These are phyloP conservation scores for Caenorhabditis sp. DNA, from an alignment of 2,888 invertebrate genomes.

Conservation along the genomic window DNA sequence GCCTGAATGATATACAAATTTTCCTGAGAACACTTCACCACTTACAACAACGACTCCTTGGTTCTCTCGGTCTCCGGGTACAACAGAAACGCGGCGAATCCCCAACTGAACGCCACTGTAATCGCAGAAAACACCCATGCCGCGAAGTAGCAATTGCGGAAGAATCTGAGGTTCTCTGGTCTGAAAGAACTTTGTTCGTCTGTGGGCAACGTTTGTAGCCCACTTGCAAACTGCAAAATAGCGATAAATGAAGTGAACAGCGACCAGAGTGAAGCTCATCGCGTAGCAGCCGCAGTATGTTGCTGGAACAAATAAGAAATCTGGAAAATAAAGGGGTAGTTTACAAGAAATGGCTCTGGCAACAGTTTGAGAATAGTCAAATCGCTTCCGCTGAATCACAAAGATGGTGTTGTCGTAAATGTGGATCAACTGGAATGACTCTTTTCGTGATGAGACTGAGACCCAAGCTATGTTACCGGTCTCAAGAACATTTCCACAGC, in stretches of 20 bases:
- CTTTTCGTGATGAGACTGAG: no score
- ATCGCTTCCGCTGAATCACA: slow-evolving; percentile 50
- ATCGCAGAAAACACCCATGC: no score
- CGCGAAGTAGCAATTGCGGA: no score
- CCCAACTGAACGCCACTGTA: slow-evolving; percentile 46
- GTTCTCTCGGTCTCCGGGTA: slow-evolving; percentile 45
- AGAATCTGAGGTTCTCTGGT: no score
- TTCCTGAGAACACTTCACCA: neutral
- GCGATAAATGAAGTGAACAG: slow-evolving; percentile 50
- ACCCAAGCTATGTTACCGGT: slow-evolving; percentile 18
- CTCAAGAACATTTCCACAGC: slow-evolving; percentile 43
- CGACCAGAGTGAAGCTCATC: slow-evolving; percentile 51
- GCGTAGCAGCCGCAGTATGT: slow-evolving; percentile 54
- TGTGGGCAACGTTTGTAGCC: neutral
- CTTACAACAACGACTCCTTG: slow-evolving; percentile 27
- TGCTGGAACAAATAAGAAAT: slow-evolving; percentile 29
- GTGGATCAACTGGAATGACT: slow-evolving; percentile 36
- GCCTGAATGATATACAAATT: slow-evolving; percentile 8
- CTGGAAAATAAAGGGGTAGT: no score
- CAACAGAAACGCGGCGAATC: slow-evolving; percentile 29
- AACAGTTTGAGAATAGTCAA: slow-evolving; percentile 19
- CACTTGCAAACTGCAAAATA: slow-evolving; percentile 54
- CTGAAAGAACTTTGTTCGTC: slow-evolving; percentile 17
- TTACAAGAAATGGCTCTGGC: slow-evolving; percentile 46
- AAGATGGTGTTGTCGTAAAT: slow-evolving; percentile 55